Evolutionary conservation across 2,888 invertebrate species (phyloP), one percentile per base, ranked within the genome.

Genomic region (Cerceris rybyensis): DNA sequence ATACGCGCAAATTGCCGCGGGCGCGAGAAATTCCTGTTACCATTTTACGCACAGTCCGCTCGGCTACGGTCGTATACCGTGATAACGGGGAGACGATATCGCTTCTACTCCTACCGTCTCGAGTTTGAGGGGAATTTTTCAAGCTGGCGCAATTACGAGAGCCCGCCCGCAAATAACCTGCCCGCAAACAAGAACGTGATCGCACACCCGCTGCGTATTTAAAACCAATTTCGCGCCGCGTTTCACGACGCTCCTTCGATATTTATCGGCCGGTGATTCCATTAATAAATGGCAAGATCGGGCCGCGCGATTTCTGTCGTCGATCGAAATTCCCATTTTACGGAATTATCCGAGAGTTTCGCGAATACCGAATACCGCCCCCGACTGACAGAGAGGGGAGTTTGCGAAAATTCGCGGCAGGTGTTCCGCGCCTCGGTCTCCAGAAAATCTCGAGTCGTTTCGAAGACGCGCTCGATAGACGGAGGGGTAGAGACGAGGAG

Each of bases 221-320:
- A 70, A 70, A 70, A 61, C 11, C 55, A 66, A 75, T 66, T 61
- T 55, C 64, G 65, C 41, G 14, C n/a, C 42, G 9, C 1, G 66
- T 52, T 57, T 16, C 63, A 57, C 58, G 49, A 68, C 61, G 41
- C 68, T 67, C 63, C 60, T 39, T 42, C 14, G 57, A 46, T 55
- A 67, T 75, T 75, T 63, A 58, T 68, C 57, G 57, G 14, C n/a
- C 60, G 11, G 16, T 65, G 55, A 69, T 74, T 58, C 52, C 16
- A 43, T 50, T 28, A 42, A 67, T 16, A 41, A 67, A 57, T 13
- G 14, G 50, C 17, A n/a, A 57, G 11, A 63, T 55, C n/a, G 28
- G 57, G 7, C n/a, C 54, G 54, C n/a, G 14, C 54, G 14, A 57
- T 39, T 54, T 43, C 43, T n/a, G 60, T 69, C 28, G 54, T 13